Evolutionary conservation across 2,888 invertebrate genomes (phyloP), one percentile per base, ranked within the genome.

Genomic region (Ceraclea dissimilis): DNA sequence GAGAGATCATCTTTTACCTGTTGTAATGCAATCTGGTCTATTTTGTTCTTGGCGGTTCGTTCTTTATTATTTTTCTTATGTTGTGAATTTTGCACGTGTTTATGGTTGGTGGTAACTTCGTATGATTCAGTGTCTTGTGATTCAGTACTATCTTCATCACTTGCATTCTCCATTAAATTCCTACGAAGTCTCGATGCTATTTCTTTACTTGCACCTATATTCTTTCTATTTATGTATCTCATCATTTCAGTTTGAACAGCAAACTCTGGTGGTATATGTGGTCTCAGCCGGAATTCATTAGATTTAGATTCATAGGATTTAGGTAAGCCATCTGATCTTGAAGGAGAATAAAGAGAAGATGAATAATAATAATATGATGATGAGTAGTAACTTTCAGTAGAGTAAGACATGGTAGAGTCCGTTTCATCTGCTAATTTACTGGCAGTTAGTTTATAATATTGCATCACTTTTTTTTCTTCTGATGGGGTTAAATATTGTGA

Each of bases 251-350:
- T 39, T 2, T 50, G 19, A n/a, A 48, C 31, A 4, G 4, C 18
- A 8, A 18, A 8, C 18, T 20, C 19, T 18, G 26, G 26, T 16
- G 54, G 16, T 6, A n/a, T 22, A 2, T 43, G 5, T 17, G 47
- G 52, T 43, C 46, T 43, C 4, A 52, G 19, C 20, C 11, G 8
- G 16, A 54, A 49, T 31, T 54, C 54, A 2, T 2, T 13, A 34
- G 56, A 56, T 13, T 33, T 18, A 6, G 56, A 56, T 18, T 56
- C 56, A 18, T 18, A 48, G 6, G 56, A 56, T 18, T 19, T 43
- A 1, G 56, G 56, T 13, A 56, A 34, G 11, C 56, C 56, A 21
- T 56, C 56, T 4, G 2, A 19, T 6, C 46, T 31, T 20, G 34
- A 34, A 2, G 51, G 43, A 6, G 34, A 33, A 47, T 51, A 54